phyloP scores from a whole-genome alignment of 2,797 vertebrate genomes.

The Micropoecilia bifurca region DNA sequence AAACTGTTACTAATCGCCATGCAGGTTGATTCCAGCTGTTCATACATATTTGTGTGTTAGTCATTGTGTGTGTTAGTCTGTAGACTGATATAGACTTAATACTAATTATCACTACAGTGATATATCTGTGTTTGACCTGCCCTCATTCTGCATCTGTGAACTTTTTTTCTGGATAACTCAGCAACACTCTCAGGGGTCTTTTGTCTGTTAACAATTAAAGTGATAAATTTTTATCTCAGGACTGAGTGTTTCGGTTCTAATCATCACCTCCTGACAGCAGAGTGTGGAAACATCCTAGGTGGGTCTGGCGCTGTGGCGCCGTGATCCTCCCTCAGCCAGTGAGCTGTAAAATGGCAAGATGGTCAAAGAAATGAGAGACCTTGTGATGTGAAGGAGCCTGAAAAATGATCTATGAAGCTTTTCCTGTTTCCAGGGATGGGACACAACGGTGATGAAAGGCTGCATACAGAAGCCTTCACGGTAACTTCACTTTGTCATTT shows the following conservation, averaged over 20 bases:
- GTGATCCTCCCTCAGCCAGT: not conserved
- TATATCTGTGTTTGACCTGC: not conserved
- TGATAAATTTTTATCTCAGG: not conserved
- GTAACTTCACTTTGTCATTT: slow-evolving; percentile 50
- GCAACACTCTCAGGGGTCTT: not conserved
- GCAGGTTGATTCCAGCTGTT: not conserved
- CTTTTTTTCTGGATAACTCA: not conserved
- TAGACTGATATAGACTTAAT: no score
- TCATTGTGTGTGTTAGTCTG: not conserved
- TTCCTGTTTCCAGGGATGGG: slow-evolving; percentile 28
- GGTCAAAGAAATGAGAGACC: slow-evolving; percentile 38
- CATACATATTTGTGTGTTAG: not conserved
- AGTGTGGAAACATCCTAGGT: not conserved
- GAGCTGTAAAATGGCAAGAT: slow-evolving; percentile 3
- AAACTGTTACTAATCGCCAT: not conserved
- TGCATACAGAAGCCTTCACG: slow-evolving; percentile 57
- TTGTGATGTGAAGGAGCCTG: slow-evolving; percentile 60
- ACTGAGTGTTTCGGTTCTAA: not conserved
- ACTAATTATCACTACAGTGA: not conserved
- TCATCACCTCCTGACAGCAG: not conserved
- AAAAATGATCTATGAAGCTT: slow-evolving; percentile 68
- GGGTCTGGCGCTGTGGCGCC: not conserved
- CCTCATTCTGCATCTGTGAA: not conserved
- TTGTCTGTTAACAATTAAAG: not conserved
- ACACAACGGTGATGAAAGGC: slow-evolving; percentile 49